Base-by-base conservation (phyloP, 2,888 invertebrate genomes). In the Patella ulyssiponensis region DNA sequence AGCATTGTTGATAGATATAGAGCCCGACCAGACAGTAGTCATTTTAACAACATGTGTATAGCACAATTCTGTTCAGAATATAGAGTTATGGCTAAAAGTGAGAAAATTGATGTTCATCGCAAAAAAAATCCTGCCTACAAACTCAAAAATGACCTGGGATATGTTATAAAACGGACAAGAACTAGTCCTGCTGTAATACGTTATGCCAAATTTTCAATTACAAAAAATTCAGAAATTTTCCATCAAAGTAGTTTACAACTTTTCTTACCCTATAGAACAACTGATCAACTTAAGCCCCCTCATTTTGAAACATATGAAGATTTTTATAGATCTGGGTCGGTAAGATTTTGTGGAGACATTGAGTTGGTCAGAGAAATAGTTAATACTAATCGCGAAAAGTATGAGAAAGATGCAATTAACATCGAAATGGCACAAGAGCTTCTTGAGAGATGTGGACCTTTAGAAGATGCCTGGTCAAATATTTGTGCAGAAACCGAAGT, bases 21-120 rank as follows among this genome's bases (percentile, higher is more conserved):
- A n/a, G n/a, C n/a, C n/a, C n/a, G n/a, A n/a, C n/a, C n/a, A n/a
- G n/a, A n/a, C n/a, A n/a, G n/a, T n/a, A n/a, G n/a, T n/a, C n/a
- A n/a, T n/a, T n/a, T n/a, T n/a, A n/a, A n/a, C n/a, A n/a, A n/a
- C n/a, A n/a, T n/a, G n/a, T n/a, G n/a, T n/a, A n/a, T n/a, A n/a
- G n/a, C n/a, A n/a, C n/a, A n/a, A n/a, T n/a, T n/a, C 74, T 74
- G 27, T 23, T 77, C 77, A 3, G 74, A 77, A 51, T 77, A 77
- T 56, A 56, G 77, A 20, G 58, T 77, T 15, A 15, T 77, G n/a
- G 20, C 73, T 1, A 74, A 74, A 74, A 44, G 44, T 14, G 44
- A 73, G 27, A 44, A n/a, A 53, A n/a, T 64, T 51, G 64, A 77
- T 14, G 27, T 20, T 4, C 2, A 73, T 23, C 17, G 15, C 58